A percentile compares a stretch with the other conserved stretches of the same genome.
phyloP scores from a whole-genome alignment of 2,113 vertebrate species.

The Tetrao urogallus region DNA sequence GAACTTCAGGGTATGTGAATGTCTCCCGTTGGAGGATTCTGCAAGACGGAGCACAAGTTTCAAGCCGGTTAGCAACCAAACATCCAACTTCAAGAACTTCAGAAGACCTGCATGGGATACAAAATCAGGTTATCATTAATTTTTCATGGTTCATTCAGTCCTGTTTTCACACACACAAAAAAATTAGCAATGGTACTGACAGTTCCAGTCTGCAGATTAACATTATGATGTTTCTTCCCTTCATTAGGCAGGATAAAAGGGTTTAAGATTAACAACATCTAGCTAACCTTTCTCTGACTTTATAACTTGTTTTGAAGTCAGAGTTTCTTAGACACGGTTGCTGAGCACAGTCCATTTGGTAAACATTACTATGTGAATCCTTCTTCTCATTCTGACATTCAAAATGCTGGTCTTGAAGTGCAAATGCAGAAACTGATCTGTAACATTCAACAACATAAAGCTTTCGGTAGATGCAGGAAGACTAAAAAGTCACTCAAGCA shows the following conservation, averaged over 20 bases:
- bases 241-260: slow-evolving; percentile 68
- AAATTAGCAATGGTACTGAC: background rate
- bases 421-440: background rate
- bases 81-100: background rate
- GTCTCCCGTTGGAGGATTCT: background rate
- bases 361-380: background rate
- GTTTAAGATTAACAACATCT: slow-evolving; percentile 29
- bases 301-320: slow-evolving; percentile 50
- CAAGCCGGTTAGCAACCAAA: background rate
- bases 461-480: background rate
- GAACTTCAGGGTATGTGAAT: background rate
- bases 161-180: background rate
- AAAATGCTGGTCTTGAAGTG: background rate
- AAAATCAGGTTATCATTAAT: slow-evolving; percentile 54
- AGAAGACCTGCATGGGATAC: slow-evolving; percentile 65
- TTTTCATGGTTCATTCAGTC: slow-evolving; percentile 2
- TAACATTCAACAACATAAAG: background rate
- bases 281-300: slow-evolving; percentile 61
- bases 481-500: background rate
- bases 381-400: slow-evolving; percentile 1
- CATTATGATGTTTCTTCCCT: slow-evolving; percentile 52
- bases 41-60: background rate
- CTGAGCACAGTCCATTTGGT: slow-evolving; percentile 53
- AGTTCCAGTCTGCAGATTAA: slow-evolving; percentile 56
- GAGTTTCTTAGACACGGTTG: slow-evolving; percentile 43